Base-by-base conservation (phyloP, 2,113 vertebrate species). In the Pygoscelis antarcticus region DNA sequence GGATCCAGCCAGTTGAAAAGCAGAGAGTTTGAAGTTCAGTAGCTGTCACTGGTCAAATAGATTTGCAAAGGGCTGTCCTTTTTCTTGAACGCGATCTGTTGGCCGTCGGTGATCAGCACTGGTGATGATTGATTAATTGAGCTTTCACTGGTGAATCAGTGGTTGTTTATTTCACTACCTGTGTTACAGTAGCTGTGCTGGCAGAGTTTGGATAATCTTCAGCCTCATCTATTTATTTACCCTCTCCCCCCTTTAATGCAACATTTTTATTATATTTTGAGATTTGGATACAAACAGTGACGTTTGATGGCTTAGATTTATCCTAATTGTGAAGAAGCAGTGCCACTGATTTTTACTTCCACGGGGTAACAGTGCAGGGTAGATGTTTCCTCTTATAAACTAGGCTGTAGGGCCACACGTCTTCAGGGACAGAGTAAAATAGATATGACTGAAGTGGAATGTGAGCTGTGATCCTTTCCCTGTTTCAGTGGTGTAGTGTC, bases 391-490 rank as follows among this genome's bases (percentile, higher is more conserved):
- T 75, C 46, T 65, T 27, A 40, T 8, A 23, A 89, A 34, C 29
- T 6, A 49, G 58, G 52, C 71, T 83, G 46, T 34, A 18, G 72
- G 78, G 69, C 78, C 61, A 10, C 11, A 1, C 44, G 25, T 85
- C 30, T 57, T 34, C 36, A 70, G 74, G 74, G 52, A 18, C 69
- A 84, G 83, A 80, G n/a, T 58, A n/a, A 84, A 89, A 32, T 11
- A 94, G 74, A 51, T 21, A n/a, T 7, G 69, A 36, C 66, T 91
- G 91, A 72, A 89, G 68, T 77, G 81, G 74, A 83, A 5, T 27
- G 58, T 72, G 92, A 83, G 49, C 84, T 87, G 32, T 71, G 55
- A 80, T 87, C 93, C 83, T 96, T 61, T 84, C 78, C 68, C 47
- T 61, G 52, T 92, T 87, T 80, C 65, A 79, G 84, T 71, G 68